Percentiles rank a stretch among this genome's conserved stretches.
Conservation (phyloP, 1,140 invertebrate genomes). For the Apolygus lucorum region DNA sequence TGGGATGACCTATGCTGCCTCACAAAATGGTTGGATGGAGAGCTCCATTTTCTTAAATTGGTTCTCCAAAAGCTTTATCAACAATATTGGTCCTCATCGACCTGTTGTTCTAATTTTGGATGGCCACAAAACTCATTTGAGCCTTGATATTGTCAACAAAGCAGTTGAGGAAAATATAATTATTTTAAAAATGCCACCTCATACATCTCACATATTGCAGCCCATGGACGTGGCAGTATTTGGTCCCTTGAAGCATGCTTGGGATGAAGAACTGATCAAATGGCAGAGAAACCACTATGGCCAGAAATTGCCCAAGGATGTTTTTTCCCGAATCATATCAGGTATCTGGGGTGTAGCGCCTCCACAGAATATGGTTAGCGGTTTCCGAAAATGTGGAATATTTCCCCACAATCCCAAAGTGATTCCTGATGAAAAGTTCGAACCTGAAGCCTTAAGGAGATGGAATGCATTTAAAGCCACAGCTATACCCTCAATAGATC, state of each 20-base stretch:
- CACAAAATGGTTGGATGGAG: background rate
- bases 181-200: slow-evolving; percentile 28
- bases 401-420: background rate
- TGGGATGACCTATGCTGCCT: background rate
- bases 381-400: background rate
- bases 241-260: slow-evolving; percentile 27
- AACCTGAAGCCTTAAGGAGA: background rate
- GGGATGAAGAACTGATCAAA: slow-evolving; percentile 30
- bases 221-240: slow-evolving; percentile 29
- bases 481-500: too few relatives aligned
- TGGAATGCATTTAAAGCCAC: too few relatives aligned
- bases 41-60: background rate
- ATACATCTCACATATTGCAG: slow-evolving; percentile 31
- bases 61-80: background rate
- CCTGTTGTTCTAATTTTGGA: background rate
- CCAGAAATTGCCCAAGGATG: slow-evolving; percentile 14
- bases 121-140: background rate
- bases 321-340: slow-evolving; percentile 5
- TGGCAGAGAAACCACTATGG: slow-evolving; percentile 16
- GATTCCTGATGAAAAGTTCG: background rate
- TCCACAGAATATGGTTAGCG: background rate
- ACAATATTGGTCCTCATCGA: background rate
- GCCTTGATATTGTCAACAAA: background rate
- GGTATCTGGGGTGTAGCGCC: slow-evolving; percentile 9
- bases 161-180: slow-evolving; percentile 26